Evolutionary conservation across 2,797 vertebrate species (phyloP), one percentile per base, ranked within the genome.

Genomic region (Spheniscus humboldti): DNA sequence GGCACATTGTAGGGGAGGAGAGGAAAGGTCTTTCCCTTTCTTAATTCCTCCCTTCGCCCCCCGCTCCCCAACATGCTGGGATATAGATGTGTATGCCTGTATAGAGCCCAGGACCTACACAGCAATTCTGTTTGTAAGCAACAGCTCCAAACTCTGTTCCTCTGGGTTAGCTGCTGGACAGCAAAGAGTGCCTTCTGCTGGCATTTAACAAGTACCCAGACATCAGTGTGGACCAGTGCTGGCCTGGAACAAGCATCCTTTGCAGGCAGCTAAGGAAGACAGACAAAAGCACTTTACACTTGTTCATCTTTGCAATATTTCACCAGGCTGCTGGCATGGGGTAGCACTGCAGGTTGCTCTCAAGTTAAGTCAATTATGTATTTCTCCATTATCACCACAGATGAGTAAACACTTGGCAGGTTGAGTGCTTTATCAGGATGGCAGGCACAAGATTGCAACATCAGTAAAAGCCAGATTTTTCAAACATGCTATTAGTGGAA

Each of bases 41-140:
- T 59, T 24, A 73, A 74, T 43, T 62, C 30, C 37, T 31, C 19
- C 13, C 35, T 41, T 41, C 41, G 41, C 41, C 41, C 41, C 41
- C 41, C 2, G 41, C 41, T 41, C 41, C 14, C 13, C 6, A 2
- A 13, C 27, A 45, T 2, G 9, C 41, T 62, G 39, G 30, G 33
- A 18, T 45, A 48, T 17, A 76, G 16, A 4, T 1, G 11, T 1
- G 1, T 39, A 27, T 7, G 20, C 64, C 18, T 2, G 1, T 19
- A 31, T 6, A 37, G 22, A 83, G 31, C 12, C 25, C 27, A 55
- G 31, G n/a, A 90, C 28, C 75, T 37, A 43, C 31, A 41, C 15
- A 56, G 25, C 7, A 37, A 39, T 18, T 47, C 23, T 37, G 15
- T 8, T 27, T 41, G 10, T 15, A 25, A 84, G 55, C 64, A 57